phyloP scores from a whole-genome alignment of 2,797 vertebrate genomes.

The Natrix natrix region DNA sequence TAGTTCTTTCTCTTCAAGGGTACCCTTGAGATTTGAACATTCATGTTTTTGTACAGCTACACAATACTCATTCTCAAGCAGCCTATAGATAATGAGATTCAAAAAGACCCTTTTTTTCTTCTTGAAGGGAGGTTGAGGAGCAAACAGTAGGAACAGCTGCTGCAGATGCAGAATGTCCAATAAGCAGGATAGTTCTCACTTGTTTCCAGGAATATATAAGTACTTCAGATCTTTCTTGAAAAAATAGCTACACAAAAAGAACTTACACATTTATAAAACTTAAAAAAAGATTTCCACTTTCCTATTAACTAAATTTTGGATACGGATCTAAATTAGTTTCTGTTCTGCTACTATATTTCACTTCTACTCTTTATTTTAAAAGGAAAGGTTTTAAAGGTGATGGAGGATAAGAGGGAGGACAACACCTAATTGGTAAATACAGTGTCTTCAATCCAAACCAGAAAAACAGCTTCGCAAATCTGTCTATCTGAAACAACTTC shows the following conservation, averaged over 20 bases:
- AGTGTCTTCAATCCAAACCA: background rate
- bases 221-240: background rate
- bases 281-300: background rate
- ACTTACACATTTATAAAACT: background rate
- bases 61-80: background rate
- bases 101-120: background rate
- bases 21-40: background rate
- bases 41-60: background rate
- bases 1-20: background rate
- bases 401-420: background rate
- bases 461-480: background rate
- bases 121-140: background rate
- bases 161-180: background rate
- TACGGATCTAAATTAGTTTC: background rate
- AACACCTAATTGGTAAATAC: background rate
- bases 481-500: background rate
- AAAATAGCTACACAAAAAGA: background rate
- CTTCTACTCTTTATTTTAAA: background rate
- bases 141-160: background rate
- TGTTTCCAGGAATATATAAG: background rate
- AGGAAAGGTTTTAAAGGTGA: background rate
- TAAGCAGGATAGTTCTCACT: background rate
- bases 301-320: background rate
- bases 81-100: background rate
- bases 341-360: background rate